These are phyloP conservation scores for Cataglyphis livida DNA, from an alignment of 2,888 invertebrate genomes.

Conservation along the genomic window DNA sequence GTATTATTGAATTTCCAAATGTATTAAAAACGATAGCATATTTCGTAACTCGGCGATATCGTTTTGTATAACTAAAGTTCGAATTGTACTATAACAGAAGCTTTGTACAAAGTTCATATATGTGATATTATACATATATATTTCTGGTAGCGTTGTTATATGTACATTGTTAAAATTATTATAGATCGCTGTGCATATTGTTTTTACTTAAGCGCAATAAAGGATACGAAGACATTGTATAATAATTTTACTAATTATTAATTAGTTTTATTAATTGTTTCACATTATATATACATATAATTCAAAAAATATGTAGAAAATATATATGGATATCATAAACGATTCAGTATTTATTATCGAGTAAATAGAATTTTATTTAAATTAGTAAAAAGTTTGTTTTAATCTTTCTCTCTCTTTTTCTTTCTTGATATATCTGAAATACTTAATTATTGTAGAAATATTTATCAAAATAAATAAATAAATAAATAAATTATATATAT, in stretches of 20 bases:
- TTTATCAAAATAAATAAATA: background rate
- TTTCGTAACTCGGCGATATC: constrained; percentile 15
- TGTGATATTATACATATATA: constrained; percentile 36
- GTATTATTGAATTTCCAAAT: constrained; percentile 3
- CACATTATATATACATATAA: background rate
- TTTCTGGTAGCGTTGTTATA: constrained; percentile 22
- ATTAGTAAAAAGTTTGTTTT: background rate
- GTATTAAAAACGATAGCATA: constrained; percentile 14
- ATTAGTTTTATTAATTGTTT: background rate
- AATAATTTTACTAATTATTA: background rate
- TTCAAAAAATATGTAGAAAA: background rate
- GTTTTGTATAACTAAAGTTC: background rate
- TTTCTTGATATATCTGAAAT: background rate
- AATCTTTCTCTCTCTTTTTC: background rate
- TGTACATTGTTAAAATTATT: constrained; percentile 16
- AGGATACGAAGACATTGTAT: background rate
- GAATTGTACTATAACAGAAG: constrained; percentile 46
- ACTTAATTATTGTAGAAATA: background rate
- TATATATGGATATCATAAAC: background rate
- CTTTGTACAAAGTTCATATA: constrained; percentile 63
- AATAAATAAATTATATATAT: too few species aligned
- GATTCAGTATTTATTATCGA: background rate
- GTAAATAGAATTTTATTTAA: background rate
- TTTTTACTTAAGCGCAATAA: constrained; percentile 1
- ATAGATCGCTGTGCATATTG: background rate